Base-by-base conservation (phyloP, 2,888 invertebrate genomes). In the Agrochola lychnidis region DNA sequence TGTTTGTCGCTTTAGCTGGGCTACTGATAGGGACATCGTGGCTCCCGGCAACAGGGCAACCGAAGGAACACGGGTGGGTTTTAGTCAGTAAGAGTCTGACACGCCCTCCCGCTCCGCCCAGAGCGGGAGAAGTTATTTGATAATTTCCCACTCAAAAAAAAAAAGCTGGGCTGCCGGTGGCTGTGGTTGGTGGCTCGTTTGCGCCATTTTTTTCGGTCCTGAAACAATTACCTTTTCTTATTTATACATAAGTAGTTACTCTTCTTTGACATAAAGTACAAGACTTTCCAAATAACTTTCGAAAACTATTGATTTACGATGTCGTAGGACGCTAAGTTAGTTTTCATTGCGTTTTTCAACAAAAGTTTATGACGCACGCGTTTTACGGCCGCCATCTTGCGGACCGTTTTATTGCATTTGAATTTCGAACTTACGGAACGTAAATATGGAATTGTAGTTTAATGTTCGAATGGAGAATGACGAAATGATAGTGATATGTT, bases 301-400 rank as follows among this genome's bases (percentile, higher is more conserved):
- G 10, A 79, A 84, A 84, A 73, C 74, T 75, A 74, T 88, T 88
- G 86, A 86, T 87, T 86, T 87, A 88, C 72, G 76, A 79, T 75
- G n/a, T 74, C 71, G 78, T 77, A 70, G 72, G 69, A 82, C 66
- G 78, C 36, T 85, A 85, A 87, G 77, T 81, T 74, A 85, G 69
- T 73, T 87, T 88, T 85, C 88, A 83, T 85, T 71, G 77, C 81
- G 79, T 87, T 85, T 87, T 81, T 87, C 74, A 63, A 82, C 78
- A n/a, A 78, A 88, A 81, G 70, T 87, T 87, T 87, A 87, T 87
- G 79, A 83, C 73, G 70, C 68, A 68, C 73, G 70, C 69, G 61
- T 66, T 84, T 86, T 80, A 87, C 76, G 68, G 71, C 40, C 76
- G 76, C 70, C 78, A 82, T 87, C 75, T 88, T 82, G 81, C 25